Percentiles rank a stretch among this genome's conserved stretches.
These are phyloP conservation scores for Neosalanx taihuensis DNA, from an alignment of 2,797 vertebrate genomes.

Conservation along the genomic window DNA sequence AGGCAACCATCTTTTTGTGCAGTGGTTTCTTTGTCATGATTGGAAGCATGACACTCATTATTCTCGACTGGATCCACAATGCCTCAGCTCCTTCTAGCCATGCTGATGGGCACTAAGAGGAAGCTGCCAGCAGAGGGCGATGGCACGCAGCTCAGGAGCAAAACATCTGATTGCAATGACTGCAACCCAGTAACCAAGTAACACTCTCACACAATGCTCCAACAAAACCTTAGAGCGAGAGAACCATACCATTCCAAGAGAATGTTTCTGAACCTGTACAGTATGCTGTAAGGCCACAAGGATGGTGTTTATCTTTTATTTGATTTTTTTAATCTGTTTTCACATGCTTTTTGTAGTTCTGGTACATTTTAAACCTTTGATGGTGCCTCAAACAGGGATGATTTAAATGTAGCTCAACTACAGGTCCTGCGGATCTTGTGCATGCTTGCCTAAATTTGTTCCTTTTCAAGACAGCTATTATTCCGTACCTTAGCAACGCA, in stretches of 20 bases:
- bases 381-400: slow-evolving; percentile 58
- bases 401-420: slow-evolving; percentile 45
- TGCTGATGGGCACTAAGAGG: slow-evolving; percentile 74
- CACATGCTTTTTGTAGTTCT: slow-evolving; percentile 70
- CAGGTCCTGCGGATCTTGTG: slow-evolving; percentile 33
- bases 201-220: slow-evolving; percentile 45
- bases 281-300: slow-evolving; percentile 84
- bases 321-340: slow-evolving; percentile 78
- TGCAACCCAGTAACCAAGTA: slow-evolving; percentile 11
- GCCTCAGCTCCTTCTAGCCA: slow-evolving; percentile 19
- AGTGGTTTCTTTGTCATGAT: slow-evolving; percentile 87
- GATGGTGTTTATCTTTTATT: slow-evolving; percentile 69
- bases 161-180: slow-evolving; percentile 17
- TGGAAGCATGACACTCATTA: slow-evolving; percentile 85
- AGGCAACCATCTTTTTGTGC: slow-evolving; percentile 86
- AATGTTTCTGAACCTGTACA: slow-evolving; percentile 89
- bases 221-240: slow-evolving; percentile 72
- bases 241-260: slow-evolving; percentile 96
- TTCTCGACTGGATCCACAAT: slow-evolving; percentile 85
- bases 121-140: not conserved
- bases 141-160: slow-evolving; percentile 9
- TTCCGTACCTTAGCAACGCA: slow-evolving; percentile 20
- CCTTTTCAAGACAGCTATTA: slow-evolving; percentile 18
- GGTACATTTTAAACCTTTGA: slow-evolving; percentile 62
- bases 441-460: slow-evolving; percentile 13